These are phyloP conservation scores for Latheticus oryzae DNA, from an alignment of 2,888 invertebrate species.

Conservation along the genomic window DNA sequence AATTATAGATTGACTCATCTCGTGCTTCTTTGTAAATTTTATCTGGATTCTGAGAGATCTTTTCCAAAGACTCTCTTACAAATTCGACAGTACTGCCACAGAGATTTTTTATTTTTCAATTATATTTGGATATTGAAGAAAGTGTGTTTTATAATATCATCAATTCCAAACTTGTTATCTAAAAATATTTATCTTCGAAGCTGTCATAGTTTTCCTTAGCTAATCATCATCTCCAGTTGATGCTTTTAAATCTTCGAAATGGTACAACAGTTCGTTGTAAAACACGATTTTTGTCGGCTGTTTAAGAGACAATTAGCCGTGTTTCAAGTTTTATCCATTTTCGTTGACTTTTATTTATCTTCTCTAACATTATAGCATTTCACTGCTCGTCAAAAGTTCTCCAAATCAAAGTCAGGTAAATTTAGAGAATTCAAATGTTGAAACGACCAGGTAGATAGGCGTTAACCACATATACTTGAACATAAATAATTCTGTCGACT, in stretches of 20 bases:
- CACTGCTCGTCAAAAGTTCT: constrained; percentile 22
- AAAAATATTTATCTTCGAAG: not conserved
- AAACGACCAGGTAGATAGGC: constrained; percentile 56
- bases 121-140: too few species aligned
- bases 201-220: not conserved
- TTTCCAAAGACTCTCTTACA: too few species aligned
- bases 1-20: too few species aligned
- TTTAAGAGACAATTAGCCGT: constrained; percentile 54
- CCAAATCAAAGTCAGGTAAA: constrained; percentile 7
- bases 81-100: too few species aligned
- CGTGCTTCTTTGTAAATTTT: too few species aligned
- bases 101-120: too few species aligned
- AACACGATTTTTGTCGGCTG: constrained; percentile 54
- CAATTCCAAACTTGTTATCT: too few species aligned
- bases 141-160: too few species aligned
- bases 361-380: constrained; percentile 47
- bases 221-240: constrained; percentile 11
- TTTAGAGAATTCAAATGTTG: constrained; percentile 47
- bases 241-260: constrained; percentile 28
- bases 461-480: constrained; percentile 57
- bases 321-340: constrained; percentile 57
- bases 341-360: constrained; percentile 57
- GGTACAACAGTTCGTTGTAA: constrained; percentile 43
- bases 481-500: constrained; percentile 60
- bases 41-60: too few species aligned